These are phyloP conservation scores for Sebastes itinus DNA, from an alignment of 2,797 vertebrate species.

Conservation along the genomic window DNA sequence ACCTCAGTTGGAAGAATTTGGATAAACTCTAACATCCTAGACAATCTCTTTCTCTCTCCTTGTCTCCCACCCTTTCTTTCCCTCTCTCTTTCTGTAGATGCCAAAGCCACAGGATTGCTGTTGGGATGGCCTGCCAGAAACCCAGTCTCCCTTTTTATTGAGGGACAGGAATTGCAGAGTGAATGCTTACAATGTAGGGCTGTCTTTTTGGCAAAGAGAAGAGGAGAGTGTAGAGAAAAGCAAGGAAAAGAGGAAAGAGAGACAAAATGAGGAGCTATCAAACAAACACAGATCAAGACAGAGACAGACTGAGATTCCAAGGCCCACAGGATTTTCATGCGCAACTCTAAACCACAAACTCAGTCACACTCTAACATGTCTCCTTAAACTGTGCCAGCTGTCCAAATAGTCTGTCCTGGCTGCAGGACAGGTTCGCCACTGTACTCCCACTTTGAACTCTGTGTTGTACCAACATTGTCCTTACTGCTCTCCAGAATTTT, in stretches of 20 bases:
- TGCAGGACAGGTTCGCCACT: slow-evolving; percentile 62
- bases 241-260: neutral
- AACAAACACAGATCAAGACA: slow-evolving; percentile 29
- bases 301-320: slow-evolving; percentile 37
- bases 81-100: slow-evolving; percentile 31
- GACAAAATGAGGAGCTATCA: slow-evolving; percentile 7
- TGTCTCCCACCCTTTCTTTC: slow-evolving; percentile 12
- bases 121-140: slow-evolving; percentile 50
- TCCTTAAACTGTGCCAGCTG: slow-evolving; percentile 89
- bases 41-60: slow-evolving; percentile 31
- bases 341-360: slow-evolving; percentile 59
- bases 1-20: slow-evolving; percentile 62
- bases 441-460: slow-evolving; percentile 56
- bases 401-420: slow-evolving; percentile 66
- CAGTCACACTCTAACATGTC: slow-evolving; percentile 76
- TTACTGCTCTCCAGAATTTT: slow-evolving; percentile 33
- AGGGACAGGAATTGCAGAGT: slow-evolving; percentile 45
- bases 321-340: slow-evolving; percentile 51
- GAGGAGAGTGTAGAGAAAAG: neutral
- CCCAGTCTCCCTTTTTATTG: slow-evolving; percentile 59
- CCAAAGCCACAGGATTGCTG: slow-evolving; percentile 71
- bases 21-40: slow-evolving; percentile 45
- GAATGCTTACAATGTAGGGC: slow-evolving; percentile 36
- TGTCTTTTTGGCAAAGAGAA: slow-evolving; percentile 14
- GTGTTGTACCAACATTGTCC: slow-evolving; percentile 45